Evolutionary conservation across 1,140 invertebrate genomes (phyloP), one percentile per base, ranked within the genome.

Genomic region (Episyrphus balteatus): DNA sequence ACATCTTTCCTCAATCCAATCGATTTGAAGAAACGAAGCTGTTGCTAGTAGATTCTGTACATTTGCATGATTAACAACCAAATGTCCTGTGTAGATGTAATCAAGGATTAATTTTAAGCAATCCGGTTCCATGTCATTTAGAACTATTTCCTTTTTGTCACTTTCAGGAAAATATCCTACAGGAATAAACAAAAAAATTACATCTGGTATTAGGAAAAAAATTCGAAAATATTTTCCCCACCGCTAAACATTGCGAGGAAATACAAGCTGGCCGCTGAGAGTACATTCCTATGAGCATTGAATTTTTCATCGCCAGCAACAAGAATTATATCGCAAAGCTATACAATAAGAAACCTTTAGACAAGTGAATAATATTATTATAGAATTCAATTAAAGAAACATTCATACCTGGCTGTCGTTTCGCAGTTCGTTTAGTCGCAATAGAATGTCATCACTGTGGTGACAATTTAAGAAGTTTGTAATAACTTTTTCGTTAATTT

Each of bases 181-280:
- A 34, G 39, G 15, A 9, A 14, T 46, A 32, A 13, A 46, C 11
- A 43, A 21, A 11, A 5, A 14, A 39, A 40, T n/a, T 8, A 14
- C n/a, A 18, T 15, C n/a, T 9, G 14, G 8, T 8, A 40, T 8
- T n/a, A 14, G 38, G 14, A 40, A 7, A 18, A 40, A 14, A 18
- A 40, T n/a, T 26, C 5, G n/a, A 41, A 12, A 5, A 41, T 3
- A 30, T n/a, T 17, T 46, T 46, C 13, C 18, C 3, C n/a, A 47
- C 38, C 47, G 12, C 46, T 44, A 43, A 53, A 53, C 51, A 53
- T 53, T 15, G 48, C 48, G 31, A 38, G 37, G 21, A 53, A 53
- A n/a, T 50, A 53, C 13, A 45, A 45, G 31, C 51, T 53, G 19
- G 45, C 44, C 7, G 51, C 51, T 14, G 51, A 42, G 10, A 53